phyloP scores from a whole-genome alignment of 2,113 vertebrate genomes.

The Pavo muticus region DNA sequence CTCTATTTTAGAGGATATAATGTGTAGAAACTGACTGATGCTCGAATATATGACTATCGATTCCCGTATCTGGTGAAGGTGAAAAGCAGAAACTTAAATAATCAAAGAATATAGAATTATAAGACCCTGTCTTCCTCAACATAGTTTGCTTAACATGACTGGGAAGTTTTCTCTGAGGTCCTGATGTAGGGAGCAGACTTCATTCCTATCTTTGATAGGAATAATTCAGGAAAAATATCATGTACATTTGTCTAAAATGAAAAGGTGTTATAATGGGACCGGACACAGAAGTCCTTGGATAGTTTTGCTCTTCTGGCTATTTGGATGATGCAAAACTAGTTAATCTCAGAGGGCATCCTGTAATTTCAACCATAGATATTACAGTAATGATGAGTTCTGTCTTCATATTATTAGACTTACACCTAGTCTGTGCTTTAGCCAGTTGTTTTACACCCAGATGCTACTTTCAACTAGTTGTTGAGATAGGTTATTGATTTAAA shows the following conservation, averaged over 20 bases:
- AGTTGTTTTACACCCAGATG: background rate
- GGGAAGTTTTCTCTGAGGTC: background rate
- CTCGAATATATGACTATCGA: conserved; percentile 34
- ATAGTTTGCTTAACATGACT: background rate
- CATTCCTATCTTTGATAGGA: background rate
- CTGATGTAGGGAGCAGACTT: background rate
- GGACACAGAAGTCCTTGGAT: background rate
- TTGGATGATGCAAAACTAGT: background rate
- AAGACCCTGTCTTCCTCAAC: background rate
- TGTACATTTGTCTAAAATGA: background rate
- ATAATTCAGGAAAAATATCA: background rate
- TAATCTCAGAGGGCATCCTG: background rate
- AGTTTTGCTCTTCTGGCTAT: background rate
- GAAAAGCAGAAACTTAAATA: conserved; percentile 18
- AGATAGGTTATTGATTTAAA: background rate
- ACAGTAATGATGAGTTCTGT: background rate
- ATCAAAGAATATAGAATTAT: conserved; percentile 36
- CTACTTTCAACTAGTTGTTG: background rate
- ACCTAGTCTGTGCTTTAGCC: background rate
- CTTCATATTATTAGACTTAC: background rate
- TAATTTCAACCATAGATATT: background rate
- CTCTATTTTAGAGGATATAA: conserved; percentile 54
- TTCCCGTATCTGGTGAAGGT: background rate
- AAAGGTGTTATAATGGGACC: background rate
- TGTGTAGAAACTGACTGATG: conserved; percentile 49